Evolutionary conservation across 1,140 invertebrate genomes (phyloP), one percentile per base, ranked within the genome.

Genomic region (Geopemphigus sp.): DNA sequence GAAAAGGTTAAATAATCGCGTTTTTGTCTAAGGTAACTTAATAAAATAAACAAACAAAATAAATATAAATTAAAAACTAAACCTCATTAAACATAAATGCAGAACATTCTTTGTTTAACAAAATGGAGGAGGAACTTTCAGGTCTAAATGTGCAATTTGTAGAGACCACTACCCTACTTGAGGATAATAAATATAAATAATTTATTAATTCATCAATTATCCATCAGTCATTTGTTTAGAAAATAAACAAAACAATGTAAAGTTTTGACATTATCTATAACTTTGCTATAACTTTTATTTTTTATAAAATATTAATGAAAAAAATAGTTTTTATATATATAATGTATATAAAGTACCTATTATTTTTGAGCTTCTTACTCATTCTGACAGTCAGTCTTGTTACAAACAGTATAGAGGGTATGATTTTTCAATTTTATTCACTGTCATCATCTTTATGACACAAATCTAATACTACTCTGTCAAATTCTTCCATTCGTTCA

Each of bases 401-500:
- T 45, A 63, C 29, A 78, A 78, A 61, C 57, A 61, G 59, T 50
- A 78, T 32, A 15, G 17, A 78, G 10, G 22, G 56, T 57, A 78
- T 61, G 39, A 63, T 78, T 59, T 63, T 26, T 12, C 47, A 26
- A 76, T 57, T 45, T 19, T 63, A 78, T 78, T 78, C 74, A 63
- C 74, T 61, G 24, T 78, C 74, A n/a, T 78, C 74, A 78, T 76
- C 73, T 76, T 56, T 76, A 22, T 59, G 74, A 47, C 74, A 78
- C 24, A 78, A 78, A 24, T 78, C 74, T 61, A 78, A 78, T n/a
- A 78, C 74, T 78, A 78, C 74, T 57, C 74, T 63, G 74, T 78
- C 74, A 63, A 78, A 78, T 45, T 78, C 74, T 61, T 50, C 57
- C 57, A 78, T 78, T n/a, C 57, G 56, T 14, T 78, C 57, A 78